Conservation (phyloP, 2,797 vertebrate species). For the Enteromius mattozi region DNA sequence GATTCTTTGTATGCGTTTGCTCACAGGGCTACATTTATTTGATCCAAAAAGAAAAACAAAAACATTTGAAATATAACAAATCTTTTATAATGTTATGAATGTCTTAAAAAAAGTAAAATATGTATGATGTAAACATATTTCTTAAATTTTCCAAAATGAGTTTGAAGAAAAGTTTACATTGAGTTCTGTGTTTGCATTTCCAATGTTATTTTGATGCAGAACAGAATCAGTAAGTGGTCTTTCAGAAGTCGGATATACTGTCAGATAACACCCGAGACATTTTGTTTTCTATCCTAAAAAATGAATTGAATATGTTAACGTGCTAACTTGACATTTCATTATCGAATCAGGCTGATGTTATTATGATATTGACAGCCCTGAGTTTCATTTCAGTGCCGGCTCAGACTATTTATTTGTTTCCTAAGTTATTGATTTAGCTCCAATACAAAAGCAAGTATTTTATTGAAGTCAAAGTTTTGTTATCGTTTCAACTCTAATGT, state of each 20-base stretch:
- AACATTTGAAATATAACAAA: not conserved
- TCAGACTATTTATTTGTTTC: not conserved
- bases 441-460: not conserved
- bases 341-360: not conserved
- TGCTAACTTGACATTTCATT: not conserved
- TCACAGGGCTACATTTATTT: not conserved
- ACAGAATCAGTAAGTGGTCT: not conserved
- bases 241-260: not conserved
- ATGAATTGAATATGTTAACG: not conserved
- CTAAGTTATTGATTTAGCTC: not conserved
- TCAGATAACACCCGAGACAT: not conserved
- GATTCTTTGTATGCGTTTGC: not conserved
- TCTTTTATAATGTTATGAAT: not conserved
- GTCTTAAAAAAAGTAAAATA: not conserved
- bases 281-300: constrained; percentile 4
- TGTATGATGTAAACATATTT: not conserved
- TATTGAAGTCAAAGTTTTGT: not conserved
- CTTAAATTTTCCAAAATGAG: too few relatives aligned
- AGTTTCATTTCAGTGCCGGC: not conserved
- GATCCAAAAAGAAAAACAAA: not conserved
- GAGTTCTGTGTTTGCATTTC: not conserved
- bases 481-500: not conserved
- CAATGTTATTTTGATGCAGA: not conserved
- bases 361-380: not conserved
- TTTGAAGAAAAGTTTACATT: not conserved